Conservation (phyloP, 2,888 invertebrate genomes). For the Byasa hedistus region DNA sequence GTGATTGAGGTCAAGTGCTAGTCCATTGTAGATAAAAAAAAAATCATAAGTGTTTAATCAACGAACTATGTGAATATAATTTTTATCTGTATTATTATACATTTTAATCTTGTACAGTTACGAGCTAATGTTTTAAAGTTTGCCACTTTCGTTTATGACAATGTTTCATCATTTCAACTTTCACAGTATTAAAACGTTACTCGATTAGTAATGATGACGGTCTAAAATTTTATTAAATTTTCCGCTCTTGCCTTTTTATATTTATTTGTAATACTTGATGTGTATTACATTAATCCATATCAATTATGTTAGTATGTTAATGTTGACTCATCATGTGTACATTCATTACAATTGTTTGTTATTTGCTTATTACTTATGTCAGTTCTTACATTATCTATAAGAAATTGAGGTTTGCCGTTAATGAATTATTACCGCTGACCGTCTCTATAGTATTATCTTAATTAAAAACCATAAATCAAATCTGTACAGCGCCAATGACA, state of each 20-base stretch:
- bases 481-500: not conserved
- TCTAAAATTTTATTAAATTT: not conserved
- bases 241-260: not conserved
- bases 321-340: no score
- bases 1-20: no score
- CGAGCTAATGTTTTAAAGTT: not conserved
- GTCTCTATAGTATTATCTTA: not conserved
- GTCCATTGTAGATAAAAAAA: no score
- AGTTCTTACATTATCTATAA: not conserved
- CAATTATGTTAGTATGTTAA: not conserved
- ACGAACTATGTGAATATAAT: no score
- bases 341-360: no score
- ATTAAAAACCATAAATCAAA: conserved; percentile 8
- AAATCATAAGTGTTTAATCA: no score
- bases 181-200: not conserved
- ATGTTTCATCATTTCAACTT: not conserved
- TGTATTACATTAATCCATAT: not conserved
- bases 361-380: no score
- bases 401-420: not conserved
- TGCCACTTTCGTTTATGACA: not conserved
- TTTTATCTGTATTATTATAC: no score
- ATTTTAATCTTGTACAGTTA: not conserved
- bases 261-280: not conserved
- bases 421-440: conserved; percentile 4
- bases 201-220: not conserved